Conservation (phyloP, 2,113 vertebrate species). For the Dicrurus megarhynchus region DNA sequence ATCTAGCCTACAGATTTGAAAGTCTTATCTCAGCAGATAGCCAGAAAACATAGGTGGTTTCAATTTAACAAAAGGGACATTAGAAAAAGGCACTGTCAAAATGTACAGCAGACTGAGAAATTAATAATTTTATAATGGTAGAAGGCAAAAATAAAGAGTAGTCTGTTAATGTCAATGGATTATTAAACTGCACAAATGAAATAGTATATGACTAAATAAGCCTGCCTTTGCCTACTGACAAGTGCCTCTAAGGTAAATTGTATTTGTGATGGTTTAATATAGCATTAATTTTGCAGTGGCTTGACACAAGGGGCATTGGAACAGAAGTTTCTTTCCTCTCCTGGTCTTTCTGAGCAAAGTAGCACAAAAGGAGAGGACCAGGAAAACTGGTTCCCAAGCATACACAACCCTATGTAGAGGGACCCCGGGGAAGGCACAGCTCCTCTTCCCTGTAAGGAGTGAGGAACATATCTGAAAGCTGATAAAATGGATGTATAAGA, state of each 20-base stretch:
- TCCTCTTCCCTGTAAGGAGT: background rate
- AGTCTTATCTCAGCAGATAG: background rate
- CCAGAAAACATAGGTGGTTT: background rate
- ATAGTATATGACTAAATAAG: background rate
- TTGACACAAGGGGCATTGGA: background rate
- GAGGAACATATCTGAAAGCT: background rate
- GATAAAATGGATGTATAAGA: background rate
- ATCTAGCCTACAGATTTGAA: background rate
- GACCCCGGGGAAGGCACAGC: accelerated
- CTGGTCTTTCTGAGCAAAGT: background rate
- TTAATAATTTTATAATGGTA: background rate
- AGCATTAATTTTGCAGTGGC: background rate
- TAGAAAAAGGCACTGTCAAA: background rate
- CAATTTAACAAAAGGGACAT: background rate
- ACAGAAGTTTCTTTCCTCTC: background rate
- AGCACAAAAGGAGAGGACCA: background rate
- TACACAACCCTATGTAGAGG: background rate
- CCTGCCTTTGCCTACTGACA: background rate
- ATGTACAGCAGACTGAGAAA: background rate
- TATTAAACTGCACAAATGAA: background rate
- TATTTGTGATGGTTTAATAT: background rate
- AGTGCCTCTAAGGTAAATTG: background rate
- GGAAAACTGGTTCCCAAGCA: background rate
- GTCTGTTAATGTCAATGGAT: background rate
- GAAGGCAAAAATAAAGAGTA: background rate